These are phyloP conservation scores for Heterotilapia buettikoferi DNA, from an alignment of 2,113 vertebrate species.

Conservation along the genomic window DNA sequence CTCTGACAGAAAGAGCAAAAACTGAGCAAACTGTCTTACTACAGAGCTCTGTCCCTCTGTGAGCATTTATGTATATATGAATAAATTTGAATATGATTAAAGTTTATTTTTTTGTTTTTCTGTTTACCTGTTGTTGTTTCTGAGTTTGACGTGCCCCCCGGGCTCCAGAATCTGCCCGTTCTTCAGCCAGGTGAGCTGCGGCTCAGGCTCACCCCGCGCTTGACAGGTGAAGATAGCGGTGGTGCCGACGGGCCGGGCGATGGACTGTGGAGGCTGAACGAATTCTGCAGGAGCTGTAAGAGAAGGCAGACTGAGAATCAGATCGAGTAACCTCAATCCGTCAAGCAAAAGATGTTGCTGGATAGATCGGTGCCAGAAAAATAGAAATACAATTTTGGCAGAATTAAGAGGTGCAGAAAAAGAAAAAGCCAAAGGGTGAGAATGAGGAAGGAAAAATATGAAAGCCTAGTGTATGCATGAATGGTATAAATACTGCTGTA, in stretches of 20 bases:
- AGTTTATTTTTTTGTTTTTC: neutral
- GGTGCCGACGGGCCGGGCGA: conserved; percentile 88
- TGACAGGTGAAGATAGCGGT: conserved; percentile 95
- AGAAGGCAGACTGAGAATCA: neutral
- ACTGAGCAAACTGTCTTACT: neutral
- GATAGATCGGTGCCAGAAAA: neutral
- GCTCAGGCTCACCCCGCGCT: conserved; percentile 88
- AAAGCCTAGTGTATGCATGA: neutral
- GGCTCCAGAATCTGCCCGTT: conserved; percentile 92
- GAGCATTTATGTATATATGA: neutral
- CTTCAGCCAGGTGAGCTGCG: conserved; percentile 94
- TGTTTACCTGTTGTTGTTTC: conserved; percentile 92
- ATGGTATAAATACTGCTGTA: neutral
- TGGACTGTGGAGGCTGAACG: conserved; percentile 92
- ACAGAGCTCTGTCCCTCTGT: neutral
- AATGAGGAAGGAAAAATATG: neutral
- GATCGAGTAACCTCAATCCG: neutral
- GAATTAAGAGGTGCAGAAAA: neutral
- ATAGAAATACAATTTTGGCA: neutral
- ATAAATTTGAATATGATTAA: neutral
- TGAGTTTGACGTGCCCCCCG: conserved; percentile 87
- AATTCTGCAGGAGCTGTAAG: conserved; percentile 91
- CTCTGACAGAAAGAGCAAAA: neutral
- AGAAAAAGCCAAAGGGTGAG: neutral
- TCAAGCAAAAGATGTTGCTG: neutral